phyloP scores from a whole-genome alignment of 2,888 invertebrate species.

The Hololepta plana region DNA sequence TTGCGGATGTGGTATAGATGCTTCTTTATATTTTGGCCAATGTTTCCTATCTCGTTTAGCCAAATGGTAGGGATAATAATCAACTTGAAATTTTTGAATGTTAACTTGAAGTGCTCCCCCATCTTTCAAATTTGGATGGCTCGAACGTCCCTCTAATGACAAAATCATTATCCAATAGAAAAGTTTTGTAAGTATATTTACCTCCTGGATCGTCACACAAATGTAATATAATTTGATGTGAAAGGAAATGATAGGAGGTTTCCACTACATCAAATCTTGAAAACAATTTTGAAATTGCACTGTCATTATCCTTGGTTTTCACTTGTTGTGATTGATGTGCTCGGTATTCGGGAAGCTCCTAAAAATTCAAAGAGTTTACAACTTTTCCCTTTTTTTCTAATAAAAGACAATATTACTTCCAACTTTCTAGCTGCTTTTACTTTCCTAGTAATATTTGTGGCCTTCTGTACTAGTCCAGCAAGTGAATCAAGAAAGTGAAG shows the following conservation, averaged over 20 bases:
- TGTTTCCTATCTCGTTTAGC: conserved; percentile 74
- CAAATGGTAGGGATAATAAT: conserved; percentile 92
- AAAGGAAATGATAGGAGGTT: conserved; percentile 92
- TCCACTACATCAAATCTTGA: conserved; percentile 84
- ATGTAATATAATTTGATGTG: conserved; percentile 86
- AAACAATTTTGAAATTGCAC: conserved; percentile 41
- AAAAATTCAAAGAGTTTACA: conserved; percentile 10
- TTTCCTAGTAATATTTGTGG: conserved; percentile 61
- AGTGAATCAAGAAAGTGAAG: conserved; percentile 76
- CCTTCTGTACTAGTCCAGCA: conserved; percentile 60
- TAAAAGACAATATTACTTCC: conserved; percentile 28
- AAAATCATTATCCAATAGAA: conserved; percentile 5
- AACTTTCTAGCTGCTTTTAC: conserved; percentile 74
- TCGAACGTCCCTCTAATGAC: conserved; percentile 57
- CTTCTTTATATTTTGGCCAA: conserved; percentile 76
- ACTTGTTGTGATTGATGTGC: conserved; percentile 30
- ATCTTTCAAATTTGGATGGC: conserved; percentile 65
- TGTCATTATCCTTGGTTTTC: conserved; percentile 2
- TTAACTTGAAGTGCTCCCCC: conserved; percentile 91
- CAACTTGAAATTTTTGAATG: conserved; percentile 70
- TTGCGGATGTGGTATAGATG: conserved; percentile 58
- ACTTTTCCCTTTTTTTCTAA: conserved; percentile 5
- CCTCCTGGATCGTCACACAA: conserved; percentile 85
- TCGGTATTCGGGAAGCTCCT: conserved; percentile 56
- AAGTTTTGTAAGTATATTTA: conserved; percentile 5